Conservation (phyloP, 2,113 vertebrate species). For the Carassius gibelio region DNA sequence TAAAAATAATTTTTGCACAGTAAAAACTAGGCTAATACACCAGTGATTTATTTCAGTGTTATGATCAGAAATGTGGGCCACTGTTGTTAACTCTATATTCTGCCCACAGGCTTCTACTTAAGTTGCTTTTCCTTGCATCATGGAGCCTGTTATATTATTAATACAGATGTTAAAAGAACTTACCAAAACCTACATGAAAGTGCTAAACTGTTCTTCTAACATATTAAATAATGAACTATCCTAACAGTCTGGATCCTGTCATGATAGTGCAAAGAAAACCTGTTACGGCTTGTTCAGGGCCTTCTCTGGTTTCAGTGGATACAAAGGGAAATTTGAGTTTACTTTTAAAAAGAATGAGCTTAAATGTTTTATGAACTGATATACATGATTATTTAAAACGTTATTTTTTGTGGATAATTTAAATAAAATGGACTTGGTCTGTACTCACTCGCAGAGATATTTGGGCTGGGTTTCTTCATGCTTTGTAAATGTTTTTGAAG, state of each 20-base stretch:
- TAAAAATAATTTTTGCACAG: neutral
- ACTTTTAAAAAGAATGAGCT: too few relatives aligned
- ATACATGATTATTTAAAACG: too few relatives aligned
- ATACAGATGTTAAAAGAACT: constrained; percentile 1
- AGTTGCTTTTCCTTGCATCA: constrained; percentile 28
- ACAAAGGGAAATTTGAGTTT: neutral
- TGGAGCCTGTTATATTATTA: constrained; percentile 9
- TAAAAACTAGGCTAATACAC: constrained; percentile 24
- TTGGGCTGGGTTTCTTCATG: too few relatives aligned
- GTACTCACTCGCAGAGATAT: too few relatives aligned
- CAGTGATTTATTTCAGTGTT: neutral
- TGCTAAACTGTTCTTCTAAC: neutral
- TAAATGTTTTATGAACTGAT: too few relatives aligned
- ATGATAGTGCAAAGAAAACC: neutral
- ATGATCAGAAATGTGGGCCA: neutral
- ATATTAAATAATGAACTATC: constrained; percentile 9
- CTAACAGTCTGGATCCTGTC: neutral
- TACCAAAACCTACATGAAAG: constrained; percentile 15
- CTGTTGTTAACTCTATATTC: constrained; percentile 3
- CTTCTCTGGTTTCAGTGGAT: neutral
- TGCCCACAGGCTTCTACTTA: constrained; percentile 10
- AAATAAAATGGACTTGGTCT: too few relatives aligned
- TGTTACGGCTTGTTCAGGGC: neutral
- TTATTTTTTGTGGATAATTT: too few relatives aligned
- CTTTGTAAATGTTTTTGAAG: too few relatives aligned